Evolutionary conservation across 2,113 vertebrate genomes (phyloP), one percentile per base, ranked within the genome.

Genomic region (Monarcha castaneiventris): DNA sequence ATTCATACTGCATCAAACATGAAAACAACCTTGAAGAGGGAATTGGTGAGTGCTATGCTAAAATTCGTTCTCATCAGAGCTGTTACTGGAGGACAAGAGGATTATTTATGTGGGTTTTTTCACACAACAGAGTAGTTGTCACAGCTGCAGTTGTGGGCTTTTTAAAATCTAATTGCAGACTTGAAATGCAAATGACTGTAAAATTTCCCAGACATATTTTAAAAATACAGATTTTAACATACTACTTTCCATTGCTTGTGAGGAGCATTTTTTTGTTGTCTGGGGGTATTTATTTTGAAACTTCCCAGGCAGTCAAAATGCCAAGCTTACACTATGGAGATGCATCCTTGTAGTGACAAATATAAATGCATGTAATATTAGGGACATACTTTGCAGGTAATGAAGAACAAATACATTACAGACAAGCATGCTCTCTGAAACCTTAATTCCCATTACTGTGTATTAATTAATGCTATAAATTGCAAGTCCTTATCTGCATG

Each of bases 161-260:
- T 68, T 83, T 93, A 21, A 72, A 92, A 95, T 96, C 41, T 95
- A 96, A 96, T 92, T 92, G 82, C 85, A 91, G 73, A 80, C 86
- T 95, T 94, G 35, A 92, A 90, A 91, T 95, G 88, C 66, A 86
- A 93, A 93, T 89, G 78, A 72, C 58, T 89, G 39, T 61, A 87
- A 95, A 90, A 86, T 96, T 94, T 85, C 84, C 91, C 56, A 89
- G 69, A 90, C 64, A 13, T 67, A 69, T 63, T 96, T 97, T 76
- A 59, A 93, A 96, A 94, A 73, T 79, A 64, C 13, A 94, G 56
- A 84, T 95, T 95, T 95, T 61, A 86, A 78, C 2, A 13, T 68
- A 69, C 62, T 88, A 63, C 84, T 96, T 93, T 68, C 84, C 18
- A 3, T 54, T 82, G 63, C 79, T 84, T 33, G 25, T 54, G 33